A percentile compares a stretch with the other conserved stretches of the same genome.
Conservation (phyloP, 2,113 vertebrate genomes). For the Protobothrops flavoviridis region DNA sequence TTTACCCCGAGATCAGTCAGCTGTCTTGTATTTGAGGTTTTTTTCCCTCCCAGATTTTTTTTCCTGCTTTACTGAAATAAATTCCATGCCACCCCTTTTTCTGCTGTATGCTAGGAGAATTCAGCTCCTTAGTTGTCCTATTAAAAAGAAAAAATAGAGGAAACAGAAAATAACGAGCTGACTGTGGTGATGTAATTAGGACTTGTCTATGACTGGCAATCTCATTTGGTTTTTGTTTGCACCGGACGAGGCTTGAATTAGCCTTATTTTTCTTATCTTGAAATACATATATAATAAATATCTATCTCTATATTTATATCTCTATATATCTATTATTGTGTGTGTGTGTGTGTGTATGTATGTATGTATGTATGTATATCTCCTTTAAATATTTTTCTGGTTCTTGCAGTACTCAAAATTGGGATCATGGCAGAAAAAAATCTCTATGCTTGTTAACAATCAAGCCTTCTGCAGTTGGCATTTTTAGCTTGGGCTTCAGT, state of each 20-base stretch:
- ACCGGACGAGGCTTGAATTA: slow-evolving; percentile 78
- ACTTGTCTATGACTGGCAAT: slow-evolving; percentile 40
- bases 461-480: slow-evolving; percentile 23
- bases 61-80: slow-evolving; percentile 61
- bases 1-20: slow-evolving; percentile 61
- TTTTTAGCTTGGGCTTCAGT: slow-evolving; percentile 7
- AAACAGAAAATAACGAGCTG: slow-evolving; percentile 82
- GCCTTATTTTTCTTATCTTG: slow-evolving; percentile 76
- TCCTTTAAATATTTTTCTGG: slow-evolving; percentile 72
- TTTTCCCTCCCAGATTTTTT: slow-evolving; percentile 6
- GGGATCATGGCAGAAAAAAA: slow-evolving; percentile 66
- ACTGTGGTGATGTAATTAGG: slow-evolving; percentile 77
- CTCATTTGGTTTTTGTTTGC: slow-evolving; percentile 65
- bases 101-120: slow-evolving; percentile 57
- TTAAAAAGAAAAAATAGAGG: slow-evolving; percentile 79
- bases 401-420: slow-evolving; percentile 68
- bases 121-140: slow-evolving; percentile 53
- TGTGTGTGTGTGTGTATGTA: too few species aligned
- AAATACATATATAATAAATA: slow-evolving; percentile 71
- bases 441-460: slow-evolving; percentile 18
- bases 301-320: slow-evolving; percentile 76
- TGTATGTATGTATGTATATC: slow-evolving; percentile 35
- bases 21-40: slow-evolving; percentile 66
- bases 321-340: too few species aligned
- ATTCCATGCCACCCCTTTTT: slow-evolving; percentile 8